These are phyloP conservation scores for Cantharis rufa DNA, from an alignment of 2,888 invertebrate species.

Conservation along the genomic window DNA sequence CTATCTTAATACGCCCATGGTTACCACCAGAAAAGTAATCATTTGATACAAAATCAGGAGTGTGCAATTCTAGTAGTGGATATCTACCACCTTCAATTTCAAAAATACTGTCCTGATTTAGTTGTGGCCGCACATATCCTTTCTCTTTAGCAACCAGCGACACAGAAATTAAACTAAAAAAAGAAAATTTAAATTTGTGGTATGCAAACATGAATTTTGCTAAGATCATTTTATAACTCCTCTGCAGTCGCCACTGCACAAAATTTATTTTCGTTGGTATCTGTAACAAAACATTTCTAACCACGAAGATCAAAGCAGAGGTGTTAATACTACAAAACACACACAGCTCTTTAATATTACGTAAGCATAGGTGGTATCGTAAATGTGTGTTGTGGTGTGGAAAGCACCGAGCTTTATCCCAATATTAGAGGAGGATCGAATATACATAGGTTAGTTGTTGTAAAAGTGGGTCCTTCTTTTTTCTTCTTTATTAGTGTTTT, in stretches of 20 bases:
- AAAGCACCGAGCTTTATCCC: background rate
- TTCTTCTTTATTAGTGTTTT: no score
- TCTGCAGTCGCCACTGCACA: no score
- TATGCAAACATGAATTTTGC: background rate
- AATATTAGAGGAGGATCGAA: no score
- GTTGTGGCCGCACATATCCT: constrained; percentile 48
- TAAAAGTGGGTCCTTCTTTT: no score
- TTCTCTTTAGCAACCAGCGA: constrained; percentile 50
- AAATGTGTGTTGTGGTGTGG: background rate
- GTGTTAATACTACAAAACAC: no score
- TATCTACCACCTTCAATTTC: constrained; percentile 64
- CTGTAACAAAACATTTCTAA: no score
- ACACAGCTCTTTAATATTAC: no score
- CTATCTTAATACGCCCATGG: constrained; percentile 67
- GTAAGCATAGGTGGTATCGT: background rate
- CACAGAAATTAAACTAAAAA: constrained; percentile 52
- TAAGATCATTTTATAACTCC: no score
- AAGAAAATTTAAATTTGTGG: constrained; percentile 5
- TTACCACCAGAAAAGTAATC: constrained; percentile 64
- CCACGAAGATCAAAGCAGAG: no score
- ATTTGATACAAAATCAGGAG: constrained; percentile 74
- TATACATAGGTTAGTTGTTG: background rate
- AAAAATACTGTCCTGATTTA: constrained; percentile 48
- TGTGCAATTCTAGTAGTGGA: constrained; percentile 71
- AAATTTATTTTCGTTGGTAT: no score